Percentiles rank a stretch among this genome's conserved stretches.
phyloP scores from a whole-genome alignment of 2,797 vertebrate species.

The Liasis olivaceus region DNA sequence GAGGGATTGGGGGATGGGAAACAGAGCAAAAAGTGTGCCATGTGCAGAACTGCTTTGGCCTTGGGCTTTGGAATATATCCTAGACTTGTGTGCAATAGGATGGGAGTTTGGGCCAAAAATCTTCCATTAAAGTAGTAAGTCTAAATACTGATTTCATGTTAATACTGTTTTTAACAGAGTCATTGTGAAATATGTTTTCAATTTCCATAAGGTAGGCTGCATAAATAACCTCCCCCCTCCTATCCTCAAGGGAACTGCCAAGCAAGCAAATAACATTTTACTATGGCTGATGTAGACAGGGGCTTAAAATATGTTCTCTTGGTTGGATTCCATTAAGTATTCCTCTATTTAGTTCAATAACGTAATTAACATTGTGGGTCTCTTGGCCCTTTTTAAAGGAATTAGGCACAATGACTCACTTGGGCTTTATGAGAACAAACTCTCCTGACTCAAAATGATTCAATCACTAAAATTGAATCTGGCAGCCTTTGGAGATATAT shows the following conservation, averaged over 20 bases:
- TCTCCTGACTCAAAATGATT: conserved; percentile 74
- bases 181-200: conserved; percentile 2
- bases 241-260: background rate
- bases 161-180: conserved; percentile 31
- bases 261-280: conserved; percentile 31
- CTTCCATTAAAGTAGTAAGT: background rate
- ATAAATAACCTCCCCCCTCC: background rate
- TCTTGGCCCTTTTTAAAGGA: conserved; percentile 77
- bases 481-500: conserved; percentile 72
- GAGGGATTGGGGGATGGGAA: background rate
- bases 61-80: background rate
- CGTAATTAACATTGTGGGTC: conserved; percentile 77
- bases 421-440: conserved; percentile 73
- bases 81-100: background rate
- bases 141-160: background rate
- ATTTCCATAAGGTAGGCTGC: background rate
- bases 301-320: conserved; percentile 59
- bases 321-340: conserved; percentile 69
- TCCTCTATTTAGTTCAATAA: conserved; percentile 70
- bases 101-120: background rate
- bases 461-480: conserved; percentile 79
- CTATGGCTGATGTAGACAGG: conserved; percentile 45
- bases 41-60: background rate
- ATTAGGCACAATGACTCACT: conserved; percentile 81
- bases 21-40: background rate